Evolutionary conservation across 2,797 vertebrate genomes (phyloP), one percentile per base, ranked within the genome.

Genomic region (Dendrocincla tyrannina): DNA sequence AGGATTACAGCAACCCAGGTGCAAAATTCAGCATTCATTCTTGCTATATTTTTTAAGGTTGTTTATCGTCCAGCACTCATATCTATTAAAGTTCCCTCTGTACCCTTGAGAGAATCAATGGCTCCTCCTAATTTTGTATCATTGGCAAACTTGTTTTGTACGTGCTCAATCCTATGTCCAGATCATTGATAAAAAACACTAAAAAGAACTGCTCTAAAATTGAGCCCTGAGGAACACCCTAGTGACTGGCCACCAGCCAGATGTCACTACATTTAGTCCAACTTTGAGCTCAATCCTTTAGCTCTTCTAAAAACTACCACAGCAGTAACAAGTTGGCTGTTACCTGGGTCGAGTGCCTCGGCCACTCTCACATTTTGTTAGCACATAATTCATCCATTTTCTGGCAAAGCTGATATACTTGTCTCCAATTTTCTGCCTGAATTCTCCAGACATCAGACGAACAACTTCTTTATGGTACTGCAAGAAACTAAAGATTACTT

Each of bases 391-490:
- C 99, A 99, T 99, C 99, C 99, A 99, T 85, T 99, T 99, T 85
- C 98, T 98, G 76, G 99, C 99, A 97, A 99, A 99, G 91, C 97
- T 98, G 77, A 99, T 99, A 78, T 99, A 99, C 72, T 98, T 99
- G 88, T 99, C 99, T 55, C 99, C 99, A 56, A 99, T 99, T 97
- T 99, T 99, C 97, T 99, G 99, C 78, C 99, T 98, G 97, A 99
- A 99, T 97, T 99, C 99, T 87, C 99, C 99, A 73, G 99, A 99
- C 99, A 99, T 99, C 81, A 99, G 97, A 33, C 99, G 99, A 93
- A 99, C 99, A 87, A 99, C 99, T 98, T 99, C 99, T 97, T 99
- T 99, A 97, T 99, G 99, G 96, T 99, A 99, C 99, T 99, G 91
- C 19, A 97, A 97, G 64, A 97, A 80, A 97, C 85, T 91, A 74